A percentile compares a stretch with the other conserved stretches of the same genome.
Conservation (phyloP, 2,888 invertebrate genomes). For the Caenorhabditis japonica region DNA sequence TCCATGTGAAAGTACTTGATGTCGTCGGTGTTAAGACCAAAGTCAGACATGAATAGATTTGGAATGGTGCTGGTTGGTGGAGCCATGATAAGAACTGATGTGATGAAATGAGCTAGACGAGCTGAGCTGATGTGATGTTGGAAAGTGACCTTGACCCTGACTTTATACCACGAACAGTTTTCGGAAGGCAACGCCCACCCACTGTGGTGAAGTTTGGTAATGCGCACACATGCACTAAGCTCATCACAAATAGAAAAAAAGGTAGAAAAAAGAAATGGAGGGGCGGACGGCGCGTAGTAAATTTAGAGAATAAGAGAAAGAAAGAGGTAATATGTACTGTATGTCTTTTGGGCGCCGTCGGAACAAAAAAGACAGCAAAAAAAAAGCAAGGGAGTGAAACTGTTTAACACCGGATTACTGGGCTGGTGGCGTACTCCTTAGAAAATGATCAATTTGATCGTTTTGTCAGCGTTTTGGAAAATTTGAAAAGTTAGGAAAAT, state of each 20-base stretch:
- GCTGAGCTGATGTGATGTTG: conserved; percentile 49
- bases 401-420: conserved; percentile 55
- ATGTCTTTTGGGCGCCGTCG: conserved; percentile 48
- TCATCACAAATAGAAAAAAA: conserved; percentile 52
- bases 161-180: conserved; percentile 50
- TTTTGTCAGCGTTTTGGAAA: conserved; percentile 50
- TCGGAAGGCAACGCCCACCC: conserved; percentile 49
- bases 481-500: too few species aligned
- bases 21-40: conserved; percentile 68
- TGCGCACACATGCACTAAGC: conserved; percentile 55
- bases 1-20: conserved; percentile 70
- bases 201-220: conserved; percentile 43
- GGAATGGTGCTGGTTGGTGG: conserved; percentile 54
- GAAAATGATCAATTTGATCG: conserved; percentile 45
- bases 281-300: conserved; percentile 37
- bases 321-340: too few species aligned
- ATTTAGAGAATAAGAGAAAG: conserved; percentile 8
- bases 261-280: conserved; percentile 8
- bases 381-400: conserved; percentile 40
- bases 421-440: conserved; percentile 46
- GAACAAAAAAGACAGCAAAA: conserved; percentile 22
- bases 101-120: conserved; percentile 33
- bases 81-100: conserved; percentile 43
- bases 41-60: conserved; percentile 63
- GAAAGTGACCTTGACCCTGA: conserved; percentile 31